These are phyloP conservation scores for Ganaspis sp. DNA, from an alignment of 1,140 invertebrate genomes.

Conservation along the genomic window DNA sequence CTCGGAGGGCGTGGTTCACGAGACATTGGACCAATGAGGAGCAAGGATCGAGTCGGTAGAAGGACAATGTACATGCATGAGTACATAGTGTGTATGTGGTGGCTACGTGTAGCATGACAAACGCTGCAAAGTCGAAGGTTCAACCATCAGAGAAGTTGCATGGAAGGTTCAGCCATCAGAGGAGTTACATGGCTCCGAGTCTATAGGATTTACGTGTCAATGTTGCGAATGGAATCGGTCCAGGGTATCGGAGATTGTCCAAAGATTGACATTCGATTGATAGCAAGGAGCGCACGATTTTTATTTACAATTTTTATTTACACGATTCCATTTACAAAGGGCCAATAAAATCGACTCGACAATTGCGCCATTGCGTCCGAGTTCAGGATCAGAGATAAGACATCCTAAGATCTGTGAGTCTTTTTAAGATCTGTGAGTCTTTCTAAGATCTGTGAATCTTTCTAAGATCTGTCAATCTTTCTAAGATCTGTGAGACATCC, in stretches of 20 bases:
- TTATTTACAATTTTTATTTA: too few species aligned
- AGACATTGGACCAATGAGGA: conserved; percentile 73
- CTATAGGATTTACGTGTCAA: conserved; percentile 41
- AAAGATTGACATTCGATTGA: conserved; percentile 26
- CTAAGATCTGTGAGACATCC: conserved; percentile 3
- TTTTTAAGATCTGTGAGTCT: too few species aligned
- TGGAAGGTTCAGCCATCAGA: background rate
- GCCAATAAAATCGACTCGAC: conserved; percentile 15
- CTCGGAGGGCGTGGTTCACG: conserved; percentile 71
- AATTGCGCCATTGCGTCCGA: conserved; percentile 1
- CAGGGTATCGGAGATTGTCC: background rate
- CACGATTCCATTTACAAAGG: conserved; percentile 6
- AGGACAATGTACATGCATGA: conserved; percentile 72
- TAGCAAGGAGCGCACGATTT: background rate
- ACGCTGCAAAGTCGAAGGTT: conserved; percentile 61
- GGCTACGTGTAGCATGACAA: conserved; percentile 49
- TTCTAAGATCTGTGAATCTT: too few species aligned
- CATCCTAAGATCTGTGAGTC: too few species aligned
- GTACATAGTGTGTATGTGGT: conserved; percentile 42
- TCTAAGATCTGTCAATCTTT: too few species aligned
- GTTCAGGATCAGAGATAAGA: conserved; percentile 8
- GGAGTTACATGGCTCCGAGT: conserved; percentile 42
- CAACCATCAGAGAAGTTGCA: conserved; percentile 35
- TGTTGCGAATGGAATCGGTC: background rate
- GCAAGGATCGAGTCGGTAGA: conserved; percentile 67